Conservation (phyloP, 2,797 vertebrate species). For the Perodicticus potto region DNA sequence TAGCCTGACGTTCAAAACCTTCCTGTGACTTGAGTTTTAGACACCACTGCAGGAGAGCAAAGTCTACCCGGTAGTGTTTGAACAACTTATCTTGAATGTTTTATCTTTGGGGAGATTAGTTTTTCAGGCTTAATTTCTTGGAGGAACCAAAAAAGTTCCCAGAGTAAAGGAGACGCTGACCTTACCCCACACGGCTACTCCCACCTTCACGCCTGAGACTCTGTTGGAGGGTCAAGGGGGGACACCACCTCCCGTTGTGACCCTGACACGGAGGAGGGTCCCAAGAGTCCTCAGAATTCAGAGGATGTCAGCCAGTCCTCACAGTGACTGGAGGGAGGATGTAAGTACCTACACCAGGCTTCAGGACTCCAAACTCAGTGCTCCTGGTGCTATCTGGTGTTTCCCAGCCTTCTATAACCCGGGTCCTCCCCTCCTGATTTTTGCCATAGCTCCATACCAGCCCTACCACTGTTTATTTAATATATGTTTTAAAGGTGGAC, state of each 20-base stretch:
- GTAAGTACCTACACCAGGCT: fast-evolving
- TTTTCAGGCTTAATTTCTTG: slow-evolving; percentile 20
- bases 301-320: not conserved
- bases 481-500: not conserved
- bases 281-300: not conserved
- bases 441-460: not conserved
- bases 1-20: not conserved
- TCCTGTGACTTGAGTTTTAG: not conserved
- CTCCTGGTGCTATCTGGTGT: not conserved
- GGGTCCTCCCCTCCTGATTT: not conserved
- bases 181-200: not conserved
- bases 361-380: not conserved
- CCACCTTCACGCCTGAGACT: not conserved
- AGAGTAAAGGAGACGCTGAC: not conserved
- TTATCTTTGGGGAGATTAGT: not conserved
- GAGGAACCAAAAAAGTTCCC: not conserved
- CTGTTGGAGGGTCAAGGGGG: too few species aligned
- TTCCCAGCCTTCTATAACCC: not conserved
- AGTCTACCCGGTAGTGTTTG: not conserved
- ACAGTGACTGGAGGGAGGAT: fast-evolving
- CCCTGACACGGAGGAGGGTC: not conserved
- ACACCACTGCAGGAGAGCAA: not conserved
- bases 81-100: slow-evolving; percentile 9
- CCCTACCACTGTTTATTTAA: not conserved
- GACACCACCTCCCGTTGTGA: not conserved